A percentile compares a stretch with the other conserved stretches of the same genome.
These are phyloP conservation scores for Tangara arthus DNA, from an alignment of 2,797 vertebrate genomes.

Conservation along the genomic window DNA sequence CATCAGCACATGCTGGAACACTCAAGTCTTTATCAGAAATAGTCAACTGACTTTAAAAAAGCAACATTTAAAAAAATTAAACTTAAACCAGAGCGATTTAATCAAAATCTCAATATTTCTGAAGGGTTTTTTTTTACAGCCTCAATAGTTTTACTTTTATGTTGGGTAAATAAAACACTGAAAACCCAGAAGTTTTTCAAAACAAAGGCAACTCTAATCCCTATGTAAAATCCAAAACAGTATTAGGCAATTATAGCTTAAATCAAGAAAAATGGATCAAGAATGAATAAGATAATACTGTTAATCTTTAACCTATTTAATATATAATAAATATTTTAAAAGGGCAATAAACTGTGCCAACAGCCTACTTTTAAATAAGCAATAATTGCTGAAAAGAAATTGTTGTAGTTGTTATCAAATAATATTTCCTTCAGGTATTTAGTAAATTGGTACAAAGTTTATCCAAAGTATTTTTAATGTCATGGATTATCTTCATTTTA, in stretches of 20 bases:
- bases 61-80: background rate
- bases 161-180: background rate
- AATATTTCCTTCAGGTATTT: background rate
- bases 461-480: background rate
- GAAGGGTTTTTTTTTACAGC: background rate
- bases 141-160: background rate
- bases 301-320: background rate
- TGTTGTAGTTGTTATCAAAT: background rate
- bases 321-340: background rate
- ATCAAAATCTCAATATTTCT: background rate
- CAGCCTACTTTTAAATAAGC: background rate
- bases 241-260: background rate
- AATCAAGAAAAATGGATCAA: background rate
- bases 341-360: background rate
- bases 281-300: background rate
- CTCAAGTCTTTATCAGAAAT: background rate
- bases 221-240: background rate
- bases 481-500: background rate
- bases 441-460: background rate
- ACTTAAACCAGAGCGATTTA: background rate
- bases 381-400: background rate
- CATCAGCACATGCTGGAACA: background rate
- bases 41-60: background rate
- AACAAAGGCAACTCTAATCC: background rate
- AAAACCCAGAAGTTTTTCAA: background rate